Evolutionary conservation across 2,797 vertebrate species (phyloP).

Genomic region (Propithecus deckenii): DNA sequence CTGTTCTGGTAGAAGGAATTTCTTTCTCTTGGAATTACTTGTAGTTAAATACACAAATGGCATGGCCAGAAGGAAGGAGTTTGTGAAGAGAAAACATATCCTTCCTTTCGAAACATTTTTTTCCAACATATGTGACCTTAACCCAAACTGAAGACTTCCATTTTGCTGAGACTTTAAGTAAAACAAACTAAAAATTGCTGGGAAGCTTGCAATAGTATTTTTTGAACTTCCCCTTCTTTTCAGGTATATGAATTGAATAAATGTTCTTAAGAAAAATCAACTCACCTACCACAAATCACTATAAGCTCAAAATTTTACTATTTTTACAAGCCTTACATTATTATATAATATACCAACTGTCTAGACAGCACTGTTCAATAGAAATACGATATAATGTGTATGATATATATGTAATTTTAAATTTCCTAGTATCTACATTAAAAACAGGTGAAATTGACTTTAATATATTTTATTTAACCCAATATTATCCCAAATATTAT

Average conservation of each 20-base stretch:
- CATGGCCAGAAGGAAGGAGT: neutral
- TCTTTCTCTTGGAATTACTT: constrained; percentile 39
- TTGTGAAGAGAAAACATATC: neutral
- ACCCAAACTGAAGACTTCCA: neutral
- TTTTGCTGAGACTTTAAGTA: constrained; percentile 44
- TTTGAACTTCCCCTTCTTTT: neutral
- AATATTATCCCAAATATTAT: neutral
- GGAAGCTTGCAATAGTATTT: neutral
- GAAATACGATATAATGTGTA: neutral
- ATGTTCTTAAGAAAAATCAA: neutral
- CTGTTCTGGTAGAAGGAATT: constrained; percentile 28
- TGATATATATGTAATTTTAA: neutral
- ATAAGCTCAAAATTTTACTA: neutral
- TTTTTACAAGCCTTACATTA: constrained; percentile 24
- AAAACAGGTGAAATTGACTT: constrained; percentile 15
- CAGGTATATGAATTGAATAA: constrained; percentile 36
- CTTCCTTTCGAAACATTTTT: constrained; percentile 6
- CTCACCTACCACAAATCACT: neutral
- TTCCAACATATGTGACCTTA: neutral
- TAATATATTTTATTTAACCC: neutral
- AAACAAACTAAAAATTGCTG: neutral
- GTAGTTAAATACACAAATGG: constrained; percentile 25
- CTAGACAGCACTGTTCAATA: neutral
- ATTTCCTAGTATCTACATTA: neutral
- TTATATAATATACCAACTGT: neutral